phyloP scores from a whole-genome alignment of 2,113 vertebrate genomes.

The Speoplatyrhinus poulsoni region DNA sequence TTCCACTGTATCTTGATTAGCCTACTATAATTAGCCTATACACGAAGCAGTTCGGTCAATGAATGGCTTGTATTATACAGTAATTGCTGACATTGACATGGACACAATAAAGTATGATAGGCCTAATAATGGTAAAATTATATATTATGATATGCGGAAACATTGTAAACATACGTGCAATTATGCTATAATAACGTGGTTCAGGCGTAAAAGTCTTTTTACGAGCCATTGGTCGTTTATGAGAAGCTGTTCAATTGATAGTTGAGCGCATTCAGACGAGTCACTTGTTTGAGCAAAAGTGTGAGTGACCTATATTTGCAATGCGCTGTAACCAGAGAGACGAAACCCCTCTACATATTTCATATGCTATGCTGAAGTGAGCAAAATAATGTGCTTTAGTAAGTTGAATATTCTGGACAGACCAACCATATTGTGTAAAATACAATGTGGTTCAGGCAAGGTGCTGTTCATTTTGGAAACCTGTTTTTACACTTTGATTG shows the following conservation, averaged over 20 bases:
- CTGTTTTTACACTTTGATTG: not conserved
- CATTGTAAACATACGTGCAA: too few species aligned
- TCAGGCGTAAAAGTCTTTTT: constrained; percentile 6
- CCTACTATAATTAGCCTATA: constrained; percentile 35
- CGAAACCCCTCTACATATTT: constrained; percentile 18
- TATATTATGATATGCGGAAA: too few species aligned
- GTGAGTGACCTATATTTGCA: constrained; percentile 59
- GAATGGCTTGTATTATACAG: too few species aligned
- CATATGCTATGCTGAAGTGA: constrained; percentile 14
- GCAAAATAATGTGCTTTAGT: too few species aligned
- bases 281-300: constrained; percentile 33
- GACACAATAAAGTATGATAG: not conserved
- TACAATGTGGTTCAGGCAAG: not conserved
- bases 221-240: constrained; percentile 33
- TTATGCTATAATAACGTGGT: not conserved
- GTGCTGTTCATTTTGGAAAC: not conserved
- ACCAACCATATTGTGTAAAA: not conserved
- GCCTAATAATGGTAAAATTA: too few species aligned
- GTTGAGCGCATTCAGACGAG: constrained; percentile 40
- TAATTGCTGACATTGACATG: not conserved
- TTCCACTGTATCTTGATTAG: constrained; percentile 29
- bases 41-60: not conserved
- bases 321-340: constrained; percentile 36
- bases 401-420: constrained; percentile 5
- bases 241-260: constrained; percentile 30